phyloP scores from a whole-genome alignment of 37 sponge, comb jelly and placozoan species.

The Halichondria panicea region DNA sequence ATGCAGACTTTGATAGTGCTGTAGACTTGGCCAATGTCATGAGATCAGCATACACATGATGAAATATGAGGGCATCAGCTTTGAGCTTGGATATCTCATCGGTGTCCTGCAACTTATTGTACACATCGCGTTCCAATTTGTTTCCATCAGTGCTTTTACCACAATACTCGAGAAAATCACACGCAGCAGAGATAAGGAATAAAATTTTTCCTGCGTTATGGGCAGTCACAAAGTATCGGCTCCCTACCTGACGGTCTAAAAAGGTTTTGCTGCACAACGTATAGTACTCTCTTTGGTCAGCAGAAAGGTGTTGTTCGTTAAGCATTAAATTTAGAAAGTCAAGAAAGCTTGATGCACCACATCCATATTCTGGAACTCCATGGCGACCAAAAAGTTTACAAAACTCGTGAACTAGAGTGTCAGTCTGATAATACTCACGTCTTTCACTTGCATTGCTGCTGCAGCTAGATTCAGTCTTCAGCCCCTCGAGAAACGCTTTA shows the following conservation, averaged over 20 bases:
- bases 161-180: constrained; percentile 10
- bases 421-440: neutral
- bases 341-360: constrained; percentile 18
- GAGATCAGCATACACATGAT: constrained; percentile 44
- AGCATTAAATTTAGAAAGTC: constrained; percentile 13
- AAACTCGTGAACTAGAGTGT: constrained; percentile 44
- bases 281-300: constrained; percentile 12
- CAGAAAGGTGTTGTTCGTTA: neutral
- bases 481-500: constrained; percentile 35
- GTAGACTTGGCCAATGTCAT: constrained; percentile 44
- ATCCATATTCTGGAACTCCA: constrained; percentile 52
- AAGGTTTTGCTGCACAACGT: neutral
- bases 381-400: constrained; percentile 29
- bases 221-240: constrained; percentile 49
- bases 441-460: neutral
- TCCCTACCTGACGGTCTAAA: constrained; percentile 46
- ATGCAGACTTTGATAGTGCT: constrained; percentile 21
- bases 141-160: constrained; percentile 18
- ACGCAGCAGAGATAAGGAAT: constrained; percentile 17
- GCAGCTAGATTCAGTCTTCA: neutral
- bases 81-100: neutral
- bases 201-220: constrained; percentile 31
- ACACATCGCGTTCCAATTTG: constrained; percentile 32
- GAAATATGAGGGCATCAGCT: constrained; percentile 41
- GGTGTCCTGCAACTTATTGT: constrained; percentile 12